Evolutionary conservation across 2,888 invertebrate species (phyloP).

Genomic region (Drosophila quinaria): DNA sequence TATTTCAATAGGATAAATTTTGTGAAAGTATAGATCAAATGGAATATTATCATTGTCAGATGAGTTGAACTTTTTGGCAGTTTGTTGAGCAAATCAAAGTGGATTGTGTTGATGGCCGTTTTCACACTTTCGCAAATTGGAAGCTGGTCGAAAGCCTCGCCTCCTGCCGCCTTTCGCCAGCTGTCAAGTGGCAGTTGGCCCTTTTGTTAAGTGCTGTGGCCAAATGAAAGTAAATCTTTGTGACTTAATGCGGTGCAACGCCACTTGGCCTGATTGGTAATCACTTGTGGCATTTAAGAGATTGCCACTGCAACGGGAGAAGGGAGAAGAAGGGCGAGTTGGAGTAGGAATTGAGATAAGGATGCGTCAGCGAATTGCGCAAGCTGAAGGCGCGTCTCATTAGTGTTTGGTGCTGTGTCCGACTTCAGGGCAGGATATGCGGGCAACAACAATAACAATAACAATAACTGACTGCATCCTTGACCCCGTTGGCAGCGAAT

Average conservation of each 20-base stretch:
- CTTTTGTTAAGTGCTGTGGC: slow-evolving; percentile 62
- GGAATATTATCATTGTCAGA: neutral
- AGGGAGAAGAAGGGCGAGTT: neutral
- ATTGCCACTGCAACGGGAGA: slow-evolving; percentile 15
- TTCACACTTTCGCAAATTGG: slow-evolving; percentile 49
- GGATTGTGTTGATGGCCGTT: slow-evolving; percentile 12
- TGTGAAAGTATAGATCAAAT: neutral
- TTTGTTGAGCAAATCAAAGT: slow-evolving; percentile 18
- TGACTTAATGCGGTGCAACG: slow-evolving; percentile 50
- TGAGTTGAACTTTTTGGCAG: slow-evolving; percentile 23
- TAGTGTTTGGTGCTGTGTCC: slow-evolving; percentile 42
- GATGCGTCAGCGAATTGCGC: slow-evolving; percentile 60
- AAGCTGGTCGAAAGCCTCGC: slow-evolving; percentile 15
- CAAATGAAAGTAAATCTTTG: slow-evolving; percentile 74
- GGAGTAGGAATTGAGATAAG: slow-evolving; percentile 16
- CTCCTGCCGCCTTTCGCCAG: slow-evolving; percentile 64
- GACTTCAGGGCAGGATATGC: slow-evolving; percentile 25
- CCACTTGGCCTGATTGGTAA: slow-evolving; percentile 74
- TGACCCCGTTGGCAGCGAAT: slow-evolving; percentile 71
- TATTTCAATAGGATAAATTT: neutral
- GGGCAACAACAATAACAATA: neutral
- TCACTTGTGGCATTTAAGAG: slow-evolving; percentile 63
- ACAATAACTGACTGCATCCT: slow-evolving; percentile 63
- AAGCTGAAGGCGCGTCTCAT: slow-evolving; percentile 60
- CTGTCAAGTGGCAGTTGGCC: slow-evolving; percentile 67